Base-by-base conservation (phyloP, 2,113 vertebrate genomes). In the Psilopsiagon aymara region DNA sequence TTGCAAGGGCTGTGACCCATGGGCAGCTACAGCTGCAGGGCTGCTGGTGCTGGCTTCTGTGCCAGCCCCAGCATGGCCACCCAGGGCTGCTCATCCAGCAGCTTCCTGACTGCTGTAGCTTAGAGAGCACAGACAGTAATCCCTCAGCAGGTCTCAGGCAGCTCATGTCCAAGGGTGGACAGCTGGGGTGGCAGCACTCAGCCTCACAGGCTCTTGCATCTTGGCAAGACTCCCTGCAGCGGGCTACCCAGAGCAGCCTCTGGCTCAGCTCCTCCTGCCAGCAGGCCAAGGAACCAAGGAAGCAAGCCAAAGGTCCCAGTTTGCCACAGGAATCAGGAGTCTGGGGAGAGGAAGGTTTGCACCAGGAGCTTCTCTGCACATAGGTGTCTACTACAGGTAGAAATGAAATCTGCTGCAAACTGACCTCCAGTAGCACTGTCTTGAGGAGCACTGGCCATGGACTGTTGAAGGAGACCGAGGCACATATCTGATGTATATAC, bases 221-320 rank as follows among this genome's bases (percentile, higher is more conserved):
- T 0, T 13, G n/a, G 8, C 68, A 49, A 4, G 37, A 27, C 5
- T 7, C 19, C 6, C 24, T 9, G 1, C 0, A 1, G 31, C 17
- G 63, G 37, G 39, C 10, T 33, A 41, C 49, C 23, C 46, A 12
- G n/a, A 25, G 37, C 47, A 79, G 12, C 33, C 62, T 55, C 33
- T 15, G 7, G 47, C 31, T 44, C 10, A 12, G 64, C 33, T 84
- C 53, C 35, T 86, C 24, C 70, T 15, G 55, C 29, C 57, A 28
- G 29, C 19, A 35, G 10, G 25, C 46, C 57, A 59, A 20, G 37
- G 73, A 68, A 49, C 46, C 57, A 59, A 20, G 37, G 73, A 68
- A 49, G 41, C 13, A 78, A 93, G 66, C n/a, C 68, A 94, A 88
- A 85, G 9, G 4, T 51, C 60, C 18, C 9, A 4, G 39, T 51